These are phyloP conservation scores for Festucalex cinctus DNA, from an alignment of 2,113 vertebrate genomes.

Conservation along the genomic window DNA sequence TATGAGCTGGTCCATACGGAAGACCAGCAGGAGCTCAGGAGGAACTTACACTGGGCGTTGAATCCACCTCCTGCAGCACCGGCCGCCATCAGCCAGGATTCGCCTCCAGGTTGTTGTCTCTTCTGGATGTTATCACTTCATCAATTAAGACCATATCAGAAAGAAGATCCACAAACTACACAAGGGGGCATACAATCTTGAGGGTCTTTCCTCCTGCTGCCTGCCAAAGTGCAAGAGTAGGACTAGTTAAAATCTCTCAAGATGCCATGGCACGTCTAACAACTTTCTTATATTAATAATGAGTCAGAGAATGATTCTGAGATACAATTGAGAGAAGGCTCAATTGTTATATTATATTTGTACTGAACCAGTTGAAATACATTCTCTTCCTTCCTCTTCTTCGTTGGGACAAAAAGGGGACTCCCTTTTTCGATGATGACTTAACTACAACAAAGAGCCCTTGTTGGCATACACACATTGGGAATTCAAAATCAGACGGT, in stretches of 20 bases:
- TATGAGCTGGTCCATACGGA: slow-evolving; percentile 80
- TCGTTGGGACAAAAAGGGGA: background rate
- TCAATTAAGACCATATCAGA: background rate
- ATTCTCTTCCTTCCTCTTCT: background rate
- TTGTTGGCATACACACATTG: background rate
- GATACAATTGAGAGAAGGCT: too few species aligned
- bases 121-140: background rate
- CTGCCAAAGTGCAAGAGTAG: background rate
- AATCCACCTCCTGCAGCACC: slow-evolving; percentile 41
- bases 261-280: background rate
- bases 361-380: background rate
- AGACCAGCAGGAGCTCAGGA: slow-evolving; percentile 78
- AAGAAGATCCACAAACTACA: background rate
- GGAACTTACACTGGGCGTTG: slow-evolving; percentile 78
- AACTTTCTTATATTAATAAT: background rate
- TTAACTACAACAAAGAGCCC: background rate
- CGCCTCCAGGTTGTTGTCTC: slow-evolving; percentile 48
- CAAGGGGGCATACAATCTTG: background rate
- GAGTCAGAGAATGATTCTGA: too few species aligned
- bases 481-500: slow-evolving; percentile 16
- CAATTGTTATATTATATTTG: background rate
- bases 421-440: background rate
- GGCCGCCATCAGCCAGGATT: slow-evolving; percentile 37
- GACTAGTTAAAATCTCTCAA: background rate
- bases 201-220: background rate